These are phyloP conservation scores for Scolopax mira DNA, from an alignment of 2,113 vertebrate species.

Conservation along the genomic window DNA sequence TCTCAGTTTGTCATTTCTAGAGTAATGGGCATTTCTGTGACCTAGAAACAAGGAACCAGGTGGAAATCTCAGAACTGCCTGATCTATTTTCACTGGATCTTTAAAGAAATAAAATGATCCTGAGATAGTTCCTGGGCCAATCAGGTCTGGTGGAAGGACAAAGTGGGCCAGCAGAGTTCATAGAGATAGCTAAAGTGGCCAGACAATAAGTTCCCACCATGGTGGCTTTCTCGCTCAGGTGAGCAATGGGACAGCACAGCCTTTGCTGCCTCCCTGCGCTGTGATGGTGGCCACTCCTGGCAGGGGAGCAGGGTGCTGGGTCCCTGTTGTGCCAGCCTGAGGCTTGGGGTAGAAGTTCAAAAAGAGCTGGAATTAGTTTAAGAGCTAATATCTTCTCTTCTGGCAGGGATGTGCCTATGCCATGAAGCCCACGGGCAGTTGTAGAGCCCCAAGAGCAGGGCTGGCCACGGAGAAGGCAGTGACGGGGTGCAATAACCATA, in stretches of 20 bases:
- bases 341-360: neutral
- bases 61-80: neutral
- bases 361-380: neutral
- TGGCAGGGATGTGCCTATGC: neutral
- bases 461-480: neutral
- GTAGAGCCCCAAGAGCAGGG: neutral
- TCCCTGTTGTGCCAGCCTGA: neutral
- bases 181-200: neutral
- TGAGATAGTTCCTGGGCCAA: neutral
- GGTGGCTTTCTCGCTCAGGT: neutral
- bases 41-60: neutral
- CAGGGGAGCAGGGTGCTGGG: neutral
- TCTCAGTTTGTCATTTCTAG: neutral
- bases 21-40: neutral
- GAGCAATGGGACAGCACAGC: accelerated
- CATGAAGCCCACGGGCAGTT: neutral
- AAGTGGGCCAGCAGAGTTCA: neutral
- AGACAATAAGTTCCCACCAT: neutral
- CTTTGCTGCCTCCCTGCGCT: neutral
- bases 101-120: neutral
- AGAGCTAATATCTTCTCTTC: neutral
- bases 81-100: neutral
- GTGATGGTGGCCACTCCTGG: neutral
- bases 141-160: neutral
- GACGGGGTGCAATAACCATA: neutral